Conservation (phyloP, 2,888 invertebrate genomes). For the Augochlorella aurata region DNA sequence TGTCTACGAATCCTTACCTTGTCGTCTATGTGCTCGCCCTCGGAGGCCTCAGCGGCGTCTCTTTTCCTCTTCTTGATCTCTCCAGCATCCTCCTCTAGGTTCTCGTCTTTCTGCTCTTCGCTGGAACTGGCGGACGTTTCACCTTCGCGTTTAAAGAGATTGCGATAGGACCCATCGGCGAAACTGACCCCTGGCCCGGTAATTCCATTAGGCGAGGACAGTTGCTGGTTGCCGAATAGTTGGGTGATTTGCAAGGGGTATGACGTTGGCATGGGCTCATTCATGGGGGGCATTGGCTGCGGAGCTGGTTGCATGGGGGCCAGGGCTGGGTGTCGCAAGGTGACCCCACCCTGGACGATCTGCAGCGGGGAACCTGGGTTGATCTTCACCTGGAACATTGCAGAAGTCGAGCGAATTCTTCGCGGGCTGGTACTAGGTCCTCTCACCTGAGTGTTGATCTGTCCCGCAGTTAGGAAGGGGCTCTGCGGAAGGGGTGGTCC, state of each 20-base stretch:
- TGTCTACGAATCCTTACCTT: constrained; percentile 7
- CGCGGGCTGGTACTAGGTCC: background rate
- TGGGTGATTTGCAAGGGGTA: constrained; percentile 54
- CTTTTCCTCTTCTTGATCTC: constrained; percentile 61
- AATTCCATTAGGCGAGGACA: constrained; percentile 53
- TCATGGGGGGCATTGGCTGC: constrained; percentile 73
- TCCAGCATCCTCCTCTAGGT: constrained; percentile 10
- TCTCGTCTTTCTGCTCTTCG: background rate
- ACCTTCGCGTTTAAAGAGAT: constrained; percentile 72
- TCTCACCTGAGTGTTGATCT: constrained; percentile 84
- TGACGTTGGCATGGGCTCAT: constrained; percentile 53
- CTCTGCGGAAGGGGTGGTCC: constrained; percentile 83
- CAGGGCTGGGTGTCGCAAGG: constrained; percentile 76
- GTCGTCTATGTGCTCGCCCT: background rate
- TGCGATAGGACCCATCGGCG: constrained; percentile 72
- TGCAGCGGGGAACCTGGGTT: constrained; percentile 77
- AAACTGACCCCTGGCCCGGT: constrained; percentile 60
- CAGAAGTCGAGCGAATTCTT: background rate
- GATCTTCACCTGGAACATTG: constrained; percentile 73
- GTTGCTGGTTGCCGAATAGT: constrained; percentile 62
- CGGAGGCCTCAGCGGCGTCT: constrained; percentile 1
- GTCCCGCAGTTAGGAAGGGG: constrained; percentile 86
- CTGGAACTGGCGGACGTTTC: constrained; percentile 40
- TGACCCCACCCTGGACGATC: constrained; percentile 75
- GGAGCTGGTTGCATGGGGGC: constrained; percentile 65